Conservation (phyloP, 2,113 vertebrate species). For the Deroptyus accipitrinus region DNA sequence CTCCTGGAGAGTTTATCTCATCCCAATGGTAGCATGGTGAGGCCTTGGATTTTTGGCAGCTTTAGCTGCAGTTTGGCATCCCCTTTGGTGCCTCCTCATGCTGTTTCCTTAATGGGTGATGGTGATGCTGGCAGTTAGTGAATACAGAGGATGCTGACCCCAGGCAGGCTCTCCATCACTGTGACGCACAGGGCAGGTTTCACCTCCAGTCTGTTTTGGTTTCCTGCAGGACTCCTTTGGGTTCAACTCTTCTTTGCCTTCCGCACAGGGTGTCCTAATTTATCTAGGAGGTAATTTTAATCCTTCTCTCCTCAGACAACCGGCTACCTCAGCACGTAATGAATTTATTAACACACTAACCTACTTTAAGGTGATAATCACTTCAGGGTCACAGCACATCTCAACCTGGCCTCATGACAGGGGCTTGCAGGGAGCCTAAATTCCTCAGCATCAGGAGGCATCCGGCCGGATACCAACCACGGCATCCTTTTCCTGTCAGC, state of each 20-base stretch:
- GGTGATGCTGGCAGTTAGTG: not conserved
- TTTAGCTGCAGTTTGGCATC: not conserved
- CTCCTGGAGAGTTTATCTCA: conserved; percentile 45
- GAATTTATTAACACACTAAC: conserved; percentile 68
- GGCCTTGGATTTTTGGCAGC: conserved; percentile 11
- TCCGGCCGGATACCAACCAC: accelerated
- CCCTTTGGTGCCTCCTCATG: accelerated
- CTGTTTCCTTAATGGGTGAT: not conserved
- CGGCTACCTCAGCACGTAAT: conserved; percentile 27
- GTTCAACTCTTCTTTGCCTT: not conserved
- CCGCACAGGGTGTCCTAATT: not conserved
- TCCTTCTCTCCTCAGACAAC: conserved; percentile 51
- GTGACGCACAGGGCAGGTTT: not conserved
- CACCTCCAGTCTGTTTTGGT: not conserved
- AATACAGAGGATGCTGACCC: accelerated
- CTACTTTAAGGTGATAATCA: conserved; percentile 55
- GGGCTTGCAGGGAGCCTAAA: not conserved
- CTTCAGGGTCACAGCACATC: conserved; percentile 33
- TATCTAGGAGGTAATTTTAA: conserved; percentile 53
- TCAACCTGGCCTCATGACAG: not conserved
- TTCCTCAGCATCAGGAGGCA: accelerated
- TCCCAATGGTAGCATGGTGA: not conserved
- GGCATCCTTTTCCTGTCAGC: not conserved
- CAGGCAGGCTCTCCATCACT: not conserved
- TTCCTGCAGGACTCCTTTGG: not conserved